Evolutionary conservation across 37 sponge, comb jelly and placozoan species (phyloP).

Genomic region (Cliona cf. orientalis): DNA sequence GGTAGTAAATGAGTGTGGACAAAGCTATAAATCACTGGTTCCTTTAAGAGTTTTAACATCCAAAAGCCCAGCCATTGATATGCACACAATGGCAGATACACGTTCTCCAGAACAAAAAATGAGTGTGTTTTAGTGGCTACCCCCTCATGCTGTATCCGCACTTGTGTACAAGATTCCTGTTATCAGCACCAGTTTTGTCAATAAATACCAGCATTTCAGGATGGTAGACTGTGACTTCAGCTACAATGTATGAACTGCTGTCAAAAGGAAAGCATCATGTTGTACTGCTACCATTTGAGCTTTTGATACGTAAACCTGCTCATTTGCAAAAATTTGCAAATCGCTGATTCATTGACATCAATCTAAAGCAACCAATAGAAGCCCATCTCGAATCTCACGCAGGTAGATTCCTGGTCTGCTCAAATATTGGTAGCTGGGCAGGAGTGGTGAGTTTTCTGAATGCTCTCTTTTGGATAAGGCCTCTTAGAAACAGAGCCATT

Average conservation of each 20-base stretch:
- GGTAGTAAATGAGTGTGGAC: too few species aligned
- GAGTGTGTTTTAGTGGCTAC: neutral
- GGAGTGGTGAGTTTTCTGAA: neutral
- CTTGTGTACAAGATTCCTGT: neutral
- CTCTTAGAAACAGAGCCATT: neutral
- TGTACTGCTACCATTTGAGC: neutral
- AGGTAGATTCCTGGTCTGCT: neutral
- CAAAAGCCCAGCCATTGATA: too few species aligned
- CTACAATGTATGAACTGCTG: neutral
- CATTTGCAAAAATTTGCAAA: neutral
- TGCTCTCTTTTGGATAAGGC: neutral
- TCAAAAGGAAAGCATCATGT: neutral
- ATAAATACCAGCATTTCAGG: neutral
- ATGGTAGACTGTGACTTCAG: neutral
- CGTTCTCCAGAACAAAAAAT: too few species aligned
- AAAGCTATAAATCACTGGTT: too few species aligned
- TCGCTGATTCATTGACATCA: slow-evolving; percentile 3
- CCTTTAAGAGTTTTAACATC: too few species aligned
- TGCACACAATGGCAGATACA: too few species aligned
- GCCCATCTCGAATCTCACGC: neutral
- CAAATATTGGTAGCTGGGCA: neutral
- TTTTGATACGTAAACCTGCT: slow-evolving; percentile 1
- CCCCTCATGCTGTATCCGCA: neutral
- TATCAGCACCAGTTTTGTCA: neutral
- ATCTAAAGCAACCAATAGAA: neutral